Evolutionary conservation across 2,113 vertebrate species (phyloP), one percentile per base, ranked within the genome.

Genomic region (Protobothrops mucrosquamatus): DNA sequence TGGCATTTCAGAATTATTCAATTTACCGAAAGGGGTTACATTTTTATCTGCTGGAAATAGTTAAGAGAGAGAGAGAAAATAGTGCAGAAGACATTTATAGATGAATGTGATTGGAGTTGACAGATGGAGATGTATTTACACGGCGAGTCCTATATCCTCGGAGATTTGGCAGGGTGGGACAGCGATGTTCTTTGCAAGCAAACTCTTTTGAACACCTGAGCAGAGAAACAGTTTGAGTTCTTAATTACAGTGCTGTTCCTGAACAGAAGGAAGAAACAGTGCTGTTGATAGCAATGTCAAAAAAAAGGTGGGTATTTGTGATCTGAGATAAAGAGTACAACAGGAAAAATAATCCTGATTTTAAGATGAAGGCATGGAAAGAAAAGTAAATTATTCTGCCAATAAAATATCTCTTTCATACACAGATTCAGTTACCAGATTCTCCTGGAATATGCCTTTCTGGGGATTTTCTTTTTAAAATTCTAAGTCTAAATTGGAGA

Each of bases 1-100:
- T 94, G 89, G 92, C 56, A 95, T 95, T 89, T 96, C 94, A 95
- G 57, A 74, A 95, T 95, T 96, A 95, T 95, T 95, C 20, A 14
- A 94, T 91, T 92, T 90, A 88, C 61, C 89, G 55, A 96, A 96
- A 95, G 87, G 59, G 57, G 93, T 91, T 94, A 89, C 59, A 93
- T 95, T 93, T 97, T 95, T 94, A 95, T 96, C 91, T 95, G 74
- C 81, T 74, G 93, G 91, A 94, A 95, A 93, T 14, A 52, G 46
- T 95, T 95, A 93, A 96, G 1, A 91, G 93, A 93, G 88, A 93
- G 2, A 61, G 85, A 61, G 64, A 43, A 2, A 43, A 95, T 9
- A 89, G 54, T 93, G 91, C 64, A 95, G 59, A 39, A 89, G 55
- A 93, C 69, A 7, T 88, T 95, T 95, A 90, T 43, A 96, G 89